Percentiles rank a stretch among this genome's conserved stretches.
phyloP scores from a whole-genome alignment of 2,113 vertebrate genomes.

The Stigmatopora argus region DNA sequence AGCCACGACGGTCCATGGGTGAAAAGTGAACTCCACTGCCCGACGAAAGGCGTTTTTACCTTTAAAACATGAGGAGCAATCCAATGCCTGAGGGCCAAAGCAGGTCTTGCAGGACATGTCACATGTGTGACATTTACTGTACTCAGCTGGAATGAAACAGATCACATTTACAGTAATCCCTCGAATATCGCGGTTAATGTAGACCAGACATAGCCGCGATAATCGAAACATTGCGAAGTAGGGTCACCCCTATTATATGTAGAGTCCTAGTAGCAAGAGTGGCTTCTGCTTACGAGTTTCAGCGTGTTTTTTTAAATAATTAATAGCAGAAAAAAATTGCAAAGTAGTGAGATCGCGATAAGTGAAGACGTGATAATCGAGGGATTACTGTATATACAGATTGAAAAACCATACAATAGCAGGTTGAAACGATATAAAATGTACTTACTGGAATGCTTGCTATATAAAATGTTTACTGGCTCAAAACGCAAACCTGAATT shows the following conservation, averaged over 20 bases:
- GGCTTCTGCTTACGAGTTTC: no score
- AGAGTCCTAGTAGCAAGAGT: no score
- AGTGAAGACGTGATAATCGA: no score
- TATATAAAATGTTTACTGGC: no score
- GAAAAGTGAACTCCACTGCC: fast-evolving
- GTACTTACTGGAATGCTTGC: neutral
- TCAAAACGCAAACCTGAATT: neutral
- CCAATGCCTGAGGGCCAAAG: constrained; percentile 63
- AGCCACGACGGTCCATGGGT: fast-evolving
- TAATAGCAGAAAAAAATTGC: no score
- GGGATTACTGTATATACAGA: neutral
- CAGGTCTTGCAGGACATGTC: constrained; percentile 61
- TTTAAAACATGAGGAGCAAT: constrained; percentile 66
- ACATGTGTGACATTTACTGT: constrained; percentile 49
- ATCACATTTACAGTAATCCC: neutral
- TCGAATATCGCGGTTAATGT: no score
- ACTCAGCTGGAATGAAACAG: constrained; percentile 38
- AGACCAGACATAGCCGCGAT: no score
- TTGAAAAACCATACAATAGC: neutral
- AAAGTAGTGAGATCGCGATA: no score
- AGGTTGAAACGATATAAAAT: neutral
- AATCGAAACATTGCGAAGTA: no score
- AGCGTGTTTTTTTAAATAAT: no score
- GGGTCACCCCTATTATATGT: no score
- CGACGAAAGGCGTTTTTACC: constrained; percentile 18